Conservation (phyloP, 2,113 vertebrate genomes). For the Fulmarus glacialis region DNA sequence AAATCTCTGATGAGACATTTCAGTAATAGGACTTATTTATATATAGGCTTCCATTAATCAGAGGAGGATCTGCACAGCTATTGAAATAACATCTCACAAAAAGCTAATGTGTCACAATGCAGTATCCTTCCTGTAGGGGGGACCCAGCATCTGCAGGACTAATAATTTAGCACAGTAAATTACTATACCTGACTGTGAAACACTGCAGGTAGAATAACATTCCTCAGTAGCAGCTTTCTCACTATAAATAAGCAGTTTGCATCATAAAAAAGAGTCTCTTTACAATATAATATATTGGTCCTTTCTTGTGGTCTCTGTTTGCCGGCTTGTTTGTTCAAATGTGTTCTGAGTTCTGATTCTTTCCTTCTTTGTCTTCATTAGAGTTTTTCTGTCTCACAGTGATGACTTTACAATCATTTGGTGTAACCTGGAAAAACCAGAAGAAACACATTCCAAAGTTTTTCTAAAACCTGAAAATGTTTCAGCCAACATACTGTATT, state of each 20-base stretch:
- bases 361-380: background rate
- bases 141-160: background rate
- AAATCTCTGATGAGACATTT: conserved; percentile 53
- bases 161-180: background rate
- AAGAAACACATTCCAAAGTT: background rate
- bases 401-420: background rate
- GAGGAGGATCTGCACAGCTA: conserved; percentile 31
- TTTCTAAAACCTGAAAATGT: background rate
- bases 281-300: background rate
- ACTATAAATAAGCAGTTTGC: background rate
- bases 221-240: background rate
- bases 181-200: conserved; percentile 28
- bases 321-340: background rate
- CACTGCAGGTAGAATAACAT: background rate
- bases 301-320: background rate
- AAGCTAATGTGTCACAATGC: background rate
- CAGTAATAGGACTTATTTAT: conserved; percentile 37
- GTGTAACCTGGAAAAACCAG: background rate
- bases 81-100: conserved; percentile 53
- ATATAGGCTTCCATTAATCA: conserved; percentile 63
- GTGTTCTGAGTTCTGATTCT: background rate
- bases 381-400: background rate
- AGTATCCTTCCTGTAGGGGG: background rate
- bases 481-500: accelerated
- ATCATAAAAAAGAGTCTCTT: background rate